These are phyloP conservation scores for Drosophila macrothrix DNA, from an alignment of 2,888 invertebrate species.

Conservation along the genomic window DNA sequence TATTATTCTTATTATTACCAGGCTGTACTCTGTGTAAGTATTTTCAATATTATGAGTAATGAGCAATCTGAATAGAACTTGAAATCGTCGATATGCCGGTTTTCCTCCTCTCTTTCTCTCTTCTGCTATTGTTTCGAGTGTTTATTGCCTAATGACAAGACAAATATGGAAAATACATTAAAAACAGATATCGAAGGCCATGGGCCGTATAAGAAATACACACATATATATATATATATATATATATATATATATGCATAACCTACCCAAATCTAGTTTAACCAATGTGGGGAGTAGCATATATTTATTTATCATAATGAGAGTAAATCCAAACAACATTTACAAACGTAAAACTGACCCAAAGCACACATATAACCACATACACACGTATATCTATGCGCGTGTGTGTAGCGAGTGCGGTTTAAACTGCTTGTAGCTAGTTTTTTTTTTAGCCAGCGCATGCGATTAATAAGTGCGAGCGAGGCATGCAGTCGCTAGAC, in stretches of 20 bases:
- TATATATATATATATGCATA: neutral
- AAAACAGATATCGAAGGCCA: slow-evolving; percentile 29
- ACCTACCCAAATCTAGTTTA: slow-evolving; percentile 61
- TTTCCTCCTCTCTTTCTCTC: neutral
- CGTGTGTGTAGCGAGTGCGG: slow-evolving; percentile 46
- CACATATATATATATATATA: neutral
- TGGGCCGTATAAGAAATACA: slow-evolving; percentile 10
- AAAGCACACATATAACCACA: slow-evolving; percentile 27
- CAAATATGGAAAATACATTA: slow-evolving; percentile 46
- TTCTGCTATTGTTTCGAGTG: slow-evolving; percentile 25
- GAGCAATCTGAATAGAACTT: slow-evolving; percentile 63
- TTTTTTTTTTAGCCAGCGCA: slow-evolving; percentile 56
- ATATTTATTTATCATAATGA: slow-evolving; percentile 57
- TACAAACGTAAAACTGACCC: slow-evolving; percentile 38
- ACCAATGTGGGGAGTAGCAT: slow-evolving; percentile 49
- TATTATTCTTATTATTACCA: slow-evolving; percentile 39
- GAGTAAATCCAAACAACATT: slow-evolving; percentile 45
- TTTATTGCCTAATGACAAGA: slow-evolving; percentile 32
- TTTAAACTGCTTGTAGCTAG: slow-evolving; percentile 72
- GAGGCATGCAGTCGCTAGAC: slow-evolving; percentile 31
- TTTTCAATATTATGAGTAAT: slow-evolving; percentile 72
- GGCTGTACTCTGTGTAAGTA: slow-evolving; percentile 17
- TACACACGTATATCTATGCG: slow-evolving; percentile 8
- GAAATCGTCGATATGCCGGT: slow-evolving; percentile 34
- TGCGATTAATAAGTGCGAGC: slow-evolving; percentile 49